phyloP scores from a whole-genome alignment of 2,888 invertebrate genomes.

The Thyatira batis region DNA sequence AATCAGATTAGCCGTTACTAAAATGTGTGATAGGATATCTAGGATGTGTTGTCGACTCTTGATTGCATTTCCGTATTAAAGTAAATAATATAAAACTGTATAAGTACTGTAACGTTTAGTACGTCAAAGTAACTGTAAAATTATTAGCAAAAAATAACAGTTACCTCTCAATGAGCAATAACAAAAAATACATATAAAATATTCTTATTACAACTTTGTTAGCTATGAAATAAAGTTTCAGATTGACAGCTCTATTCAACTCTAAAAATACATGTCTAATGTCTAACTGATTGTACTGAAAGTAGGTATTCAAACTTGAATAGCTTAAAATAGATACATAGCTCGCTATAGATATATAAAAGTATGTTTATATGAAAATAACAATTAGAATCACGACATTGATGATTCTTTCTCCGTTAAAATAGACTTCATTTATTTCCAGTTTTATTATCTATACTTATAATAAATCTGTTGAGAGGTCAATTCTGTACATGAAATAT shows the following conservation, averaged over 20 bases:
- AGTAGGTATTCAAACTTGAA: neutral
- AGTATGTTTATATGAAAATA: too few relatives aligned
- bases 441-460: neutral
- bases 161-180: neutral
- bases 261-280: neutral
- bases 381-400: neutral
- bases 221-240: neutral
- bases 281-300: neutral
- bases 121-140: neutral
- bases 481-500: too few relatives aligned
- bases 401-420: neutral
- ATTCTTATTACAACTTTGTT: neutral
- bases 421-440: neutral
- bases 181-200: neutral
- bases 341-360: too few relatives aligned
- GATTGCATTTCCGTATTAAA: too few relatives aligned
- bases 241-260: neutral
- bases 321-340: too few relatives aligned
- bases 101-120: too few relatives aligned
- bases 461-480: too few relatives aligned
- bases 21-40: too few relatives aligned
- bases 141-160: neutral
- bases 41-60: too few relatives aligned
- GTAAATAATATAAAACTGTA: neutral
- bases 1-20: too few relatives aligned